A percentile compares a stretch with the other conserved stretches of the same genome.
Conservation (phyloP, 2,797 vertebrate genomes). For the Falco columbarius region DNA sequence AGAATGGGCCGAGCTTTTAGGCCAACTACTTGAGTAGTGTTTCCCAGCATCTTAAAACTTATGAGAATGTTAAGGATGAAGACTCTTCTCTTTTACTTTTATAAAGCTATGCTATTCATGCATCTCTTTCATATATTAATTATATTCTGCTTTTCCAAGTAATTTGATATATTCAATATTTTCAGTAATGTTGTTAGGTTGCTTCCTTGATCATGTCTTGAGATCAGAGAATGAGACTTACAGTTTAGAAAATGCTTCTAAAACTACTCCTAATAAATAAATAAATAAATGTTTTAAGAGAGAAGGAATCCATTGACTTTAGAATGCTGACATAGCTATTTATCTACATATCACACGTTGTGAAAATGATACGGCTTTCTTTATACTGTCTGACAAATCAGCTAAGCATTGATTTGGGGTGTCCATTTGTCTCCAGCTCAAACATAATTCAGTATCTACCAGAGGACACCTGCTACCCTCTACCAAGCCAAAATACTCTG, state of each 20-base stretch:
- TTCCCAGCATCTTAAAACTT: neutral
- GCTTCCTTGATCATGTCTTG: neutral
- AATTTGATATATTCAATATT: neutral
- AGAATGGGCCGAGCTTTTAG: neutral
- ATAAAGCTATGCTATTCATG: neutral
- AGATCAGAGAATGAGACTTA: neutral
- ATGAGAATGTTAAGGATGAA: neutral
- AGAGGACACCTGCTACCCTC: neutral
- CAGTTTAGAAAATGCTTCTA: neutral
- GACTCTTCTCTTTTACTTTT: neutral
- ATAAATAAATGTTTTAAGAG: neutral
- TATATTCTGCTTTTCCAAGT: neutral
- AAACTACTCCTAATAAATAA: neutral
- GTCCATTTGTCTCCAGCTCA: neutral
- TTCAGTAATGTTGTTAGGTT: neutral
- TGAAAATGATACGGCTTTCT: neutral
- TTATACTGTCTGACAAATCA: neutral
- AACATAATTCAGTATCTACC: neutral
- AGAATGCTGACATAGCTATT: neutral
- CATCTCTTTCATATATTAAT: neutral
- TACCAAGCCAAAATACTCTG: neutral
- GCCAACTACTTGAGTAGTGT: neutral
- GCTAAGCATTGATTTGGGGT: neutral
- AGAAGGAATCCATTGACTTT: neutral
- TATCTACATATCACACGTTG: neutral